These are phyloP conservation scores for Berghia stephanieae DNA, from an alignment of 1,140 invertebrate species.

Conservation along the genomic window DNA sequence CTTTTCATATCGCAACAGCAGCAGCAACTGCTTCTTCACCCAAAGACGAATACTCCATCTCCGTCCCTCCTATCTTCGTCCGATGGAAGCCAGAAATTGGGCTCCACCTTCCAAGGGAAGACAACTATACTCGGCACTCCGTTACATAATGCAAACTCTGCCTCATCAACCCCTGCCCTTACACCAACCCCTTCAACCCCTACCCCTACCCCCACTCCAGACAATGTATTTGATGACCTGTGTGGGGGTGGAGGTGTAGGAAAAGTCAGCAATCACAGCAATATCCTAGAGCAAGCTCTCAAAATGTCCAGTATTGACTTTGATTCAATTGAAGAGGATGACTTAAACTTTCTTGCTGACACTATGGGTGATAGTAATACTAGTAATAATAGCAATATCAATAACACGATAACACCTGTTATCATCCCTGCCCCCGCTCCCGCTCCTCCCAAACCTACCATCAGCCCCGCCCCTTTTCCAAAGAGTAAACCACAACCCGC, in stretches of 20 bases:
- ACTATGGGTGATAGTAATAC: too few species aligned
- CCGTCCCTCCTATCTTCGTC: not conserved
- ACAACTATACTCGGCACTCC: not conserved
- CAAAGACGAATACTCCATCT: slow-evolving; percentile 1
- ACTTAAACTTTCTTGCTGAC: slow-evolving; percentile 11
- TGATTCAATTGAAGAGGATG: slow-evolving; percentile 24
- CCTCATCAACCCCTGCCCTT: slow-evolving; percentile 17
- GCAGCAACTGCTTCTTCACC: slow-evolving; percentile 18
- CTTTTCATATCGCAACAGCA: slow-evolving; percentile 13
- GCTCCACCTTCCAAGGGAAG: not conserved
- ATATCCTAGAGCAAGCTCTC: slow-evolving; percentile 24
- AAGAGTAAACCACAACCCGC: not conserved
- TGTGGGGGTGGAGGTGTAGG: slow-evolving; percentile 5
- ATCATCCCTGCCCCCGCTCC: not conserved
- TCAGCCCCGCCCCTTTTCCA: not conserved
- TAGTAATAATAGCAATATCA: too few species aligned
- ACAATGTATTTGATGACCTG: slow-evolving; percentile 9
- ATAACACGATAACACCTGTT: not conserved
- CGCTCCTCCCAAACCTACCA: not conserved
- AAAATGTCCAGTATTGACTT: slow-evolving; percentile 26
- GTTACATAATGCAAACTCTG: slow-evolving; percentile 14
- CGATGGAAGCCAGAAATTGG: not conserved
- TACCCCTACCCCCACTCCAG: slow-evolving; percentile 19
- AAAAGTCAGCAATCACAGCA: not conserved
- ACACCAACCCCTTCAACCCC: slow-evolving; percentile 22